phyloP scores from a whole-genome alignment of 2,888 invertebrate genomes.

The Agriopis marginaria region DNA sequence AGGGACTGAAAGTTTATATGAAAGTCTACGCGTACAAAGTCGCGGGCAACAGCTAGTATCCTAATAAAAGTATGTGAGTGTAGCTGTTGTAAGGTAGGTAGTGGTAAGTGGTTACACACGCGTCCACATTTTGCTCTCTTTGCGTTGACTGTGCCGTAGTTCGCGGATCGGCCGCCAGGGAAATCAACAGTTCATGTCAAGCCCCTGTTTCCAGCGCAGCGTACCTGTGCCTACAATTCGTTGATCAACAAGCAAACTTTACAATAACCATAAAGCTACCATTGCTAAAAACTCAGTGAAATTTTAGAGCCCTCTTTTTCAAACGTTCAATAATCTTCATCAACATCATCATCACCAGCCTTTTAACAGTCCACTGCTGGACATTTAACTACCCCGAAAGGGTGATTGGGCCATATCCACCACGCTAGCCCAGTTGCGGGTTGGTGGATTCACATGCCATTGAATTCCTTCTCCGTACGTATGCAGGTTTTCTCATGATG shows the following conservation, averaged over 20 bases:
- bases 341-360: no score
- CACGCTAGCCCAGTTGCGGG: no score
- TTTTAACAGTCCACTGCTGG: no score
- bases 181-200: slow-evolving; percentile 65
- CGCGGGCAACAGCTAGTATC: no score
- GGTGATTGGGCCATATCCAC: no score
- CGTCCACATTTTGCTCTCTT: slow-evolving; percentile 3
- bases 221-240: slow-evolving; percentile 15
- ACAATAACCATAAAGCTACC: not conserved
- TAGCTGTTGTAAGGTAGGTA: not conserved
- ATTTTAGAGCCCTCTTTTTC: not conserved
- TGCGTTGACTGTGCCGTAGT: not conserved
- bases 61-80: not conserved
- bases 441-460: no score
- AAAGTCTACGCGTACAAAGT: no score
- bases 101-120: not conserved
- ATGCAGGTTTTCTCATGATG: no score
- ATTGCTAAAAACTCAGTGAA: not conserved
- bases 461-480: no score
- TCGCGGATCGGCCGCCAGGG: slow-evolving; percentile 67
- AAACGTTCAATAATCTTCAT: no score
- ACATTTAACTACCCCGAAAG: no score
- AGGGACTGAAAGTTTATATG: no score
- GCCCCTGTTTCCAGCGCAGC: slow-evolving; percentile 1
- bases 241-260: slow-evolving; percentile 3